A percentile compares a stretch with the other conserved stretches of the same genome.
Conservation (phyloP, 2,797 vertebrate species). For the Scomberomorus guttatus region DNA sequence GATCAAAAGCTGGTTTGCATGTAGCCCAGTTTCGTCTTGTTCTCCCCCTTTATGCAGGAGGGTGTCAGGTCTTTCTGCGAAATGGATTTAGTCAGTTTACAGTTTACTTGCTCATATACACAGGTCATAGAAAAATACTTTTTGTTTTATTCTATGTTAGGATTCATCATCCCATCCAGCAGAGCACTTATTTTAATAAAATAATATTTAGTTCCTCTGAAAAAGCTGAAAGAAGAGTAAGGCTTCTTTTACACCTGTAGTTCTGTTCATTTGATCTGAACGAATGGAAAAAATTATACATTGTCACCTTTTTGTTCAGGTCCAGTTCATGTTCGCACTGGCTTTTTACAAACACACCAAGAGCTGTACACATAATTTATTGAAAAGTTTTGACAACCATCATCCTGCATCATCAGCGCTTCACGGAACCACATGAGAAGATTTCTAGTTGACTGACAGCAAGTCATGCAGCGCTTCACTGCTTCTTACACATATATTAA, state of each 20-base stretch:
- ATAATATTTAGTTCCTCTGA: too few species aligned
- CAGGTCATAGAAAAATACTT: not conserved
- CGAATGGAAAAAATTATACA: too few species aligned
- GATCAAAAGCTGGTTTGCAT: conserved; percentile 64
- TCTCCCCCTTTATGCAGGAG: conserved; percentile 11
- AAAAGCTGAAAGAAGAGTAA: too few species aligned
- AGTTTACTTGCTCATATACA: conserved; percentile 32
- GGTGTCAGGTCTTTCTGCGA: conserved; percentile 11
- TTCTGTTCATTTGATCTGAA: too few species aligned
- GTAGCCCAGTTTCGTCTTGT: conserved; percentile 27
- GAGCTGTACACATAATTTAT: not conserved
- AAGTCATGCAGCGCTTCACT: not conserved
- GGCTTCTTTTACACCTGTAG: too few species aligned
- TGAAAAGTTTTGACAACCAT: not conserved
- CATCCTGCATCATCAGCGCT: too few species aligned
- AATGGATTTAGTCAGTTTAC: conserved; percentile 26
- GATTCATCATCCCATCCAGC: not conserved
- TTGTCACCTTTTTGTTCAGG: not conserved
- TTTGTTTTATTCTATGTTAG: conserved; percentile 1
- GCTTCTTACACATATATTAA: too few species aligned
- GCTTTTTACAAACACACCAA: not conserved
- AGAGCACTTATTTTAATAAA: conserved; percentile 4
- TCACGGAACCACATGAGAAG: not conserved
- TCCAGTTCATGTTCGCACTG: not conserved
- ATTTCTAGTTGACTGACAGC: not conserved